These are phyloP conservation scores for Drosophila kikkawai DNA, from an alignment of 1,140 invertebrate genomes.

Conservation along the genomic window DNA sequence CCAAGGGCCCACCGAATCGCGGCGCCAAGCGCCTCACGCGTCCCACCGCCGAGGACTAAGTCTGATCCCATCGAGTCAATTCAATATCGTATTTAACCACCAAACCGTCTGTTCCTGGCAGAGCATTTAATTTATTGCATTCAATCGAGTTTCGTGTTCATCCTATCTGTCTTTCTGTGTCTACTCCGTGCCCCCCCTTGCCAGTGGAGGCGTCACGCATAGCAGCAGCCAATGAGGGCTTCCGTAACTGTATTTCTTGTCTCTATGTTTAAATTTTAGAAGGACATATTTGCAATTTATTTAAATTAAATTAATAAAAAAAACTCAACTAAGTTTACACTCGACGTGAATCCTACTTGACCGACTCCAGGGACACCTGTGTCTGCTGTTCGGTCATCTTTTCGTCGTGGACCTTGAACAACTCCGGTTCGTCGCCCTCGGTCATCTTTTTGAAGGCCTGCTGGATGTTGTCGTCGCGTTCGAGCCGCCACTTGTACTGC, in stretches of 20 bases:
- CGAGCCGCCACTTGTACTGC: slow-evolving; percentile 85
- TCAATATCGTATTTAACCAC: slow-evolving; percentile 19
- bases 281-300: slow-evolving; percentile 81
- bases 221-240: slow-evolving; percentile 68
- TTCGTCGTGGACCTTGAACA: slow-evolving; percentile 66
- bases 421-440: slow-evolving; percentile 43
- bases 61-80: slow-evolving; percentile 55
- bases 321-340: slow-evolving; percentile 37
- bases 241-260: slow-evolving; percentile 64
- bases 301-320: slow-evolving; percentile 66
- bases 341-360: slow-evolving; percentile 42
- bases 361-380: slow-evolving; percentile 61
- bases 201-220: slow-evolving; percentile 48
- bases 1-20: slow-evolving; percentile 96
- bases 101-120: slow-evolving; percentile 43
- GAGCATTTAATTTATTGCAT: slow-evolving; percentile 73
- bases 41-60: slow-evolving; percentile 72
- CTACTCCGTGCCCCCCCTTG: slow-evolving; percentile 33
- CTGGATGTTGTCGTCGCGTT: slow-evolving; percentile 71
- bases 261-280: slow-evolving; percentile 49
- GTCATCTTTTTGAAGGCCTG: slow-evolving; percentile 73
- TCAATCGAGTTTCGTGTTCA: slow-evolving; percentile 36
- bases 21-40: slow-evolving; percentile 94
- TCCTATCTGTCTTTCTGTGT: slow-evolving; percentile 46
- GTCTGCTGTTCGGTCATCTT: slow-evolving; percentile 45